Evolutionary conservation across 2,113 vertebrate species (phyloP).

Genomic region (Mus musculus): DNA sequence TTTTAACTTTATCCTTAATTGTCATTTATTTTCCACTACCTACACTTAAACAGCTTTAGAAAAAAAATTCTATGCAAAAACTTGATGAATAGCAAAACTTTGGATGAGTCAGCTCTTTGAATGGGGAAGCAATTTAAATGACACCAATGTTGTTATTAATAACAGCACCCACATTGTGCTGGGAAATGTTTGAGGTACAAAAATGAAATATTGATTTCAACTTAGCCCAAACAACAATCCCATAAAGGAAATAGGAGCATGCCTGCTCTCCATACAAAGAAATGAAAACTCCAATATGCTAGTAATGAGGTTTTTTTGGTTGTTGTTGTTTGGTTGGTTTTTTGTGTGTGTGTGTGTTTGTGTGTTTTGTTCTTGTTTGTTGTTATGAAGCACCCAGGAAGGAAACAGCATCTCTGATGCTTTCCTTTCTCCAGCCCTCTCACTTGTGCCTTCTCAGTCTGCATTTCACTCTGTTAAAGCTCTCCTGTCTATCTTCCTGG

Average conservation of each 20-base stretch:
- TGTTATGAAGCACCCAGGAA: background rate
- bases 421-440: background rate
- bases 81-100: constrained; percentile 39
- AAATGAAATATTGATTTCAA: constrained; percentile 69
- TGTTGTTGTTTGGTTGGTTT: too few relatives aligned
- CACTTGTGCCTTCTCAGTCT: background rate
- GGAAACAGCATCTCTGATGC: background rate
- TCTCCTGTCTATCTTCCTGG: too few relatives aligned
- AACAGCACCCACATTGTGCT: constrained; percentile 12
- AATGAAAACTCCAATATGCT: constrained; percentile 30
- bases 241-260: constrained; percentile 12
- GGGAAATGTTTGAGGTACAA: constrained; percentile 39
- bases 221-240: constrained; percentile 34
- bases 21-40: background rate
- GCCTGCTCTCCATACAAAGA: constrained; percentile 27
- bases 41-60: background rate
- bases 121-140: background rate
- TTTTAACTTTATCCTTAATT: background rate
- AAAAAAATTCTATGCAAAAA: background rate
- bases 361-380: background rate
- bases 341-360: background rate
- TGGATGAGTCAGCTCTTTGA: constrained; percentile 7
- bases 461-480: background rate
- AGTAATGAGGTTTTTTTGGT: background rate
- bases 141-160: constrained; percentile 46